These are phyloP conservation scores for Gari tellinella DNA, from an alignment of 2,888 invertebrate genomes.

Conservation along the genomic window DNA sequence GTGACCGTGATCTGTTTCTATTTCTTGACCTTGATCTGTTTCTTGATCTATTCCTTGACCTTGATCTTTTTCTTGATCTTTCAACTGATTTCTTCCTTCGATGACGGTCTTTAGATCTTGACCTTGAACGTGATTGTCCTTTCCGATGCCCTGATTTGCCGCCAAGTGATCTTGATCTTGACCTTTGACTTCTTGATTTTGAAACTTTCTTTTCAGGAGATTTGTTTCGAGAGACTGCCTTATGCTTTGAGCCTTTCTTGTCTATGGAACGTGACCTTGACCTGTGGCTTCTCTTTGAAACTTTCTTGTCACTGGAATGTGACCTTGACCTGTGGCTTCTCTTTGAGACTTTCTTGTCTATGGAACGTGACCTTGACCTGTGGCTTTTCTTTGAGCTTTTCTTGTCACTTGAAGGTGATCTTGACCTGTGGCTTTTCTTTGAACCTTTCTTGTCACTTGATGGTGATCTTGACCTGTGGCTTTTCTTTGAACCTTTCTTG, in stretches of 20 bases:
- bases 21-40: conserved; percentile 27
- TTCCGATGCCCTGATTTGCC: conserved; percentile 36
- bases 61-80: conserved; percentile 33
- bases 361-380: conserved; percentile 37
- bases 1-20: conserved; percentile 23
- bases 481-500: conserved; percentile 21
- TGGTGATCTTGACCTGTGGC: conserved; percentile 27
- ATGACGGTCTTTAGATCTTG: conserved; percentile 4
- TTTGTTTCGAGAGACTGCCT: too few species aligned
- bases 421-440: too few species aligned
- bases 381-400: conserved; percentile 45
- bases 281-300: conserved; percentile 23
- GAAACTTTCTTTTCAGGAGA: conserved; percentile 8
- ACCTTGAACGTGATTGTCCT: conserved; percentile 28
- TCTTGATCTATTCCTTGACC: background rate
- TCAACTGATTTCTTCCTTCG: conserved; percentile 24
- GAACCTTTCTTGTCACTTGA: conserved; percentile 16
- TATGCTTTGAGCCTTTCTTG: conserved; percentile 7
- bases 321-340: conserved; percentile 10
- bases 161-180: conserved; percentile 40
- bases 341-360: too few species aligned
- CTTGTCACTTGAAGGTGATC: too few species aligned
- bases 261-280: conserved; percentile 23
- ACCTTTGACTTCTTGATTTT: conserved; percentile 45
- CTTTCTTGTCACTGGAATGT: conserved; percentile 23